These are phyloP conservation scores for Melieria picta DNA, from an alignment of 2,888 invertebrate genomes.

Conservation along the genomic window DNA sequence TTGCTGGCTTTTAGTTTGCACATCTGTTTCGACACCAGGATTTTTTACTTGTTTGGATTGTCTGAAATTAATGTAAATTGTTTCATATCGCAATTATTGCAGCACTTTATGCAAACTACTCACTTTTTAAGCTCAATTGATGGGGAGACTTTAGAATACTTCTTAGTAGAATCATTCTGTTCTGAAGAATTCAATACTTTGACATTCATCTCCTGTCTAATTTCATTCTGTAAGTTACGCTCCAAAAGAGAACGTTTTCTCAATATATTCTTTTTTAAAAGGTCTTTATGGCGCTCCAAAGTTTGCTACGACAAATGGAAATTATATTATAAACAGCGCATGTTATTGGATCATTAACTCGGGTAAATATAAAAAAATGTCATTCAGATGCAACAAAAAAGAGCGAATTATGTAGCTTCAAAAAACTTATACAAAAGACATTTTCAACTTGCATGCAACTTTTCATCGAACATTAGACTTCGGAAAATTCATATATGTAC, in stretches of 20 bases:
- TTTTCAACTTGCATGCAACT: too few species aligned
- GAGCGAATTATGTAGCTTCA: too few species aligned
- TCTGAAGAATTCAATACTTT: slow-evolving; percentile 62
- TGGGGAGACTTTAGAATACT: slow-evolving; percentile 21
- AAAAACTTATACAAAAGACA: too few species aligned
- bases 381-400: too few species aligned
- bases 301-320: slow-evolving; percentile 39
- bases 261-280: slow-evolving; percentile 91
- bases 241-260: slow-evolving; percentile 89
- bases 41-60: slow-evolving; percentile 39
- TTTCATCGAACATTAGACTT: too few species aligned
- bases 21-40: slow-evolving; percentile 28
- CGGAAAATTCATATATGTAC: too few species aligned
- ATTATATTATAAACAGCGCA: too few species aligned
- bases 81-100: not conserved
- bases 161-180: slow-evolving; percentile 25
- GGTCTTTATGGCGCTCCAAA: slow-evolving; percentile 85
- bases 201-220: slow-evolving; percentile 82
- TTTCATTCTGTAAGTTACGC: slow-evolving; percentile 88
- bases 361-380: too few species aligned
- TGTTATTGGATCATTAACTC: too few species aligned
- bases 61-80: slow-evolving; percentile 30
- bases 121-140: slow-evolving; percentile 40
- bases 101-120: slow-evolving; percentile 2
- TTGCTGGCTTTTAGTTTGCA: slow-evolving; percentile 46